A percentile compares a stretch with the other conserved stretches of the same genome.
These are phyloP conservation scores for Bombus sylvicola DNA, from an alignment of 1,140 invertebrate genomes.

Conservation along the genomic window DNA sequence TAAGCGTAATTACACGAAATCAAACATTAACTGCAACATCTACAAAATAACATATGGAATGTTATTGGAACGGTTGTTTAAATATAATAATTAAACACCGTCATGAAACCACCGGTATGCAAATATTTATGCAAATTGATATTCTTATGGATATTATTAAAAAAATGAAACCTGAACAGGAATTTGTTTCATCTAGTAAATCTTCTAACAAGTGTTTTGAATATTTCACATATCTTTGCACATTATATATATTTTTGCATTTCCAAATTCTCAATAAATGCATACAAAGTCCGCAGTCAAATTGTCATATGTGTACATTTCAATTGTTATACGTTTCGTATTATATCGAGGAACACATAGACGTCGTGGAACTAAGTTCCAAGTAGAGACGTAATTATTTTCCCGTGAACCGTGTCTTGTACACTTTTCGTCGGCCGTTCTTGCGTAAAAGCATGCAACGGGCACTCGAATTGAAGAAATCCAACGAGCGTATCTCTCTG, in stretches of 20 bases:
- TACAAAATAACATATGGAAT: background rate
- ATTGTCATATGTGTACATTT: background rate
- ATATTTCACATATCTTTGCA: background rate
- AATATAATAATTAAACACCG: background rate
- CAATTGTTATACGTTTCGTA: background rate
- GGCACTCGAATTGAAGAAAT: constrained; percentile 33
- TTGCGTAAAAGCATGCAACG: constrained; percentile 40
- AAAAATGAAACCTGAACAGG: no score
- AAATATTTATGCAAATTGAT: no score
- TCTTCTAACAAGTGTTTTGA: background rate
- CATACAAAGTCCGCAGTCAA: background rate
- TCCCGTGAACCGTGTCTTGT: background rate
- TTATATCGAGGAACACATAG: background rate
- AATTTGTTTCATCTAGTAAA: background rate
- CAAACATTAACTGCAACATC: background rate
- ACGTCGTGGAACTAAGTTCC: background rate
- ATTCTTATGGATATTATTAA: no score
- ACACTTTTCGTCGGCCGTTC: constrained; percentile 5
- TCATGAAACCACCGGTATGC: no score
- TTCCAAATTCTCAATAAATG: background rate
- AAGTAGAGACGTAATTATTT: background rate
- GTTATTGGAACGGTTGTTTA: background rate
- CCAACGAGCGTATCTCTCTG: constrained; percentile 16
- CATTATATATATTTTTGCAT: background rate
- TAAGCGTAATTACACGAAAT: background rate